A percentile compares a stretch with the other conserved stretches of the same genome.
These are phyloP conservation scores for Limnephilus rhombicus DNA, from an alignment of 2,888 invertebrate genomes.

Conservation along the genomic window DNA sequence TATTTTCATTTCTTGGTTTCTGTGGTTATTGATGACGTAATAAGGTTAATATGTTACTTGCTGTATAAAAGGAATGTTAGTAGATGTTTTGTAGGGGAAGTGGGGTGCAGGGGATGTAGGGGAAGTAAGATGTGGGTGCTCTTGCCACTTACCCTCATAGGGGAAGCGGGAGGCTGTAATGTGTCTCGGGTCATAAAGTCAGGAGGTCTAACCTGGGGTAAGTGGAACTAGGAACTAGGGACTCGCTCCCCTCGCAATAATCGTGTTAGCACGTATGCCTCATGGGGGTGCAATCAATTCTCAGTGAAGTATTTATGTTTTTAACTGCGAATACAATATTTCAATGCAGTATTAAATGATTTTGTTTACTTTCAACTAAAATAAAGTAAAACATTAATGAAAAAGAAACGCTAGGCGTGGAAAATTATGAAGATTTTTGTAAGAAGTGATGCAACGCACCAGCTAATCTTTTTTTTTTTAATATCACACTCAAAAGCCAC, in stretches of 20 bases:
- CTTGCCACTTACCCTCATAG: neutral
- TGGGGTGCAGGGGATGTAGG: neutral
- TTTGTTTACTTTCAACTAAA: neutral
- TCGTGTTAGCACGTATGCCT: slow-evolving; percentile 4
- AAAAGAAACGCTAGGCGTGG: neutral
- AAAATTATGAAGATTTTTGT: neutral
- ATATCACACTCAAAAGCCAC: too few relatives aligned
- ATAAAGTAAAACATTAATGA: neutral
- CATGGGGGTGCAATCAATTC: neutral
- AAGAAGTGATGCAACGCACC: too few relatives aligned
- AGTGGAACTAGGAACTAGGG: slow-evolving; percentile 3
- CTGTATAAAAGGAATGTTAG: slow-evolving; percentile 11
- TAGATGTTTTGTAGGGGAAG: neutral
- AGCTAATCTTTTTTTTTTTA: too few relatives aligned
- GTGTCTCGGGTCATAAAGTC: slow-evolving; percentile 48
- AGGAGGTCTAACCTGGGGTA: slow-evolving; percentile 25
- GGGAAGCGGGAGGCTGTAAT: slow-evolving; percentile 32
- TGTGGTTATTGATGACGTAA: slow-evolving; percentile 12
- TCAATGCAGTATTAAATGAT: neutral
- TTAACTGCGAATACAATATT: neutral
- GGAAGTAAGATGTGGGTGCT: neutral
- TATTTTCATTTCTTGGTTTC: neutral
- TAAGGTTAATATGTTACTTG: slow-evolving; percentile 36
- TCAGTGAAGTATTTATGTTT: neutral
- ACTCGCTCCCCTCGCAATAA: neutral